Conservation (phyloP, 2,113 vertebrate species). For the Glaucomys volans region DNA sequence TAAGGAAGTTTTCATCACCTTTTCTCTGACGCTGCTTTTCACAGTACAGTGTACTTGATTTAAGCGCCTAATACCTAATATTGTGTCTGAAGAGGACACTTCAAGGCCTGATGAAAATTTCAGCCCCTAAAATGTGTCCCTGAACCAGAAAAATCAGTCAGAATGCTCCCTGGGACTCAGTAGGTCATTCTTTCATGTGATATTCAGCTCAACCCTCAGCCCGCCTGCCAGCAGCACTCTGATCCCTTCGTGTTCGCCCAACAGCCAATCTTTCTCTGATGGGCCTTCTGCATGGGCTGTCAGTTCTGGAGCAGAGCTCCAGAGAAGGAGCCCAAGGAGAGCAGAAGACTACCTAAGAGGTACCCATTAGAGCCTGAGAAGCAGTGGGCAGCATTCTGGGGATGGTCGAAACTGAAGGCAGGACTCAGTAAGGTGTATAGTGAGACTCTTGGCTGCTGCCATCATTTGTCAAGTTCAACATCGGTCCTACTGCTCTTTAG, state of each 20-base stretch:
- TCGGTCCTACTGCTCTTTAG: not conserved
- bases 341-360: not conserved
- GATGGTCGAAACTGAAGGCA: not conserved
- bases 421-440: not conserved
- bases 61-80: not conserved
- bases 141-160: not conserved
- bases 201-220: not conserved
- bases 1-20: not conserved
- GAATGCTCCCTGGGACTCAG: not conserved
- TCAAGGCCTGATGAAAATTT: conserved; percentile 4
- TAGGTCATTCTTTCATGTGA: not conserved
- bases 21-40: not conserved
- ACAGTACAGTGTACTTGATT: not conserved
- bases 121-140: not conserved
- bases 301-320: not conserved
- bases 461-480: not conserved
- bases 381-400: not conserved
- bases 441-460: not conserved
- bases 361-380: not conserved
- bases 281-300: not conserved
- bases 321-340: too few relatives aligned
- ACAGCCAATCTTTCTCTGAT: not conserved
- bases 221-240: not conserved
- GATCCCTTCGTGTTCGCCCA: not conserved
- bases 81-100: not conserved